A percentile compares a stretch with the other conserved stretches of the same genome.
These are phyloP conservation scores for Apostichopus parvimensis DNA, from an alignment of 35 echinoderm and acorn worm genomes.

Conservation along the genomic window DNA sequence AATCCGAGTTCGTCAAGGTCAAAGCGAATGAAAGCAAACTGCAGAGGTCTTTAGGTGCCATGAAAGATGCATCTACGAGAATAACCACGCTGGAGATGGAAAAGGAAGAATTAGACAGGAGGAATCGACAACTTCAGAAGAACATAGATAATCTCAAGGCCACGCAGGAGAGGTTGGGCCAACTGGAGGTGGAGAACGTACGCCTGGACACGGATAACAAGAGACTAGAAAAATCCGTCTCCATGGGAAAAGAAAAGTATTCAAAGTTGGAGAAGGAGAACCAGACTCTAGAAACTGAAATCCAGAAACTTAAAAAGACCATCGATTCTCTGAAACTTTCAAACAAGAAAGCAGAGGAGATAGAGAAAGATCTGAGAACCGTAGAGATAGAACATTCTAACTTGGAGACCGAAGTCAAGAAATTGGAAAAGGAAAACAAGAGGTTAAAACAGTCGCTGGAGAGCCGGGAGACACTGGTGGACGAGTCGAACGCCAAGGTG, in stretches of 20 bases:
- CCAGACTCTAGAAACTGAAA: constrained; percentile 84
- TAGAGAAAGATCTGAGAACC: constrained; percentile 77
- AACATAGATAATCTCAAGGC: constrained; percentile 76
- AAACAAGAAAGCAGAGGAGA: constrained; percentile 78
- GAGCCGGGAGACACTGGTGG: constrained; percentile 69
- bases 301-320: constrained; percentile 79
- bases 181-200: constrained; percentile 95
- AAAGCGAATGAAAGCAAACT: constrained; percentile 76
- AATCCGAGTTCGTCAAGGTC: constrained; percentile 80
- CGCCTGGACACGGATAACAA: constrained; percentile 86
- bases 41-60: constrained; percentile 76
- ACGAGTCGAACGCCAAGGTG: constrained; percentile 83
- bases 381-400: constrained; percentile 71
- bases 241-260: constrained; percentile 72
- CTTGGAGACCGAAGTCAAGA: constrained; percentile 67
- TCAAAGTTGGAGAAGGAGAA: constrained; percentile 86
- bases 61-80: constrained; percentile 70
- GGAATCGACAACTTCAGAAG: constrained; percentile 93
- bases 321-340: constrained; percentile 76
- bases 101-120: constrained; percentile 88
- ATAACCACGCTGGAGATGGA: constrained; percentile 84
- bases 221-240: constrained; percentile 64
- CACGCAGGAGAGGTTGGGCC: constrained; percentile 71
- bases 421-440: constrained; percentile 88
- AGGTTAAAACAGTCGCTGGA: constrained; percentile 81